Conservation (phyloP, 2,888 invertebrate genomes). For the Drosophila anomelani region DNA sequence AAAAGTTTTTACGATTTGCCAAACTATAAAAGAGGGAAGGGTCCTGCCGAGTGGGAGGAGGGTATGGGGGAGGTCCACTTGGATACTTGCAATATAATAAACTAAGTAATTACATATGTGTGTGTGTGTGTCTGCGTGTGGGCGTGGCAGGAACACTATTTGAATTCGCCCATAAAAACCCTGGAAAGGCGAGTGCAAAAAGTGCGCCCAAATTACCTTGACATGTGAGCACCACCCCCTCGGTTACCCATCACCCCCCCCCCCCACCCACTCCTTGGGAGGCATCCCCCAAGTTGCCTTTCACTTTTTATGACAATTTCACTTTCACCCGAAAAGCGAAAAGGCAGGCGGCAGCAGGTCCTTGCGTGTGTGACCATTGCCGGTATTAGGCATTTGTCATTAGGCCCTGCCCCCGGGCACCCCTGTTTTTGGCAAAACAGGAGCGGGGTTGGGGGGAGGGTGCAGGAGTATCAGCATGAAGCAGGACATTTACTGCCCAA, state of each 20-base stretch:
- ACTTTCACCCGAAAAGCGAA: conserved; percentile 59
- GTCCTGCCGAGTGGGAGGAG: not conserved
- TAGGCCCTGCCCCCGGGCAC: conserved; percentile 27
- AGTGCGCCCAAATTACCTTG: conserved; percentile 79
- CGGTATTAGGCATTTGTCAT: conserved; percentile 72
- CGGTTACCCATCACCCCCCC: not conserved
- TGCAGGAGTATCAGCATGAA: not conserved
- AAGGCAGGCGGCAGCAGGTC: conserved; percentile 16
- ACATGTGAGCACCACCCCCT: conserved; percentile 58
- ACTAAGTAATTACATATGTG: conserved; percentile 73
- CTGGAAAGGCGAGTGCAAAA: conserved; percentile 68
- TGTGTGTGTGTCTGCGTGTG: conserved; percentile 22
- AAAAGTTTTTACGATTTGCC: conserved; percentile 79
- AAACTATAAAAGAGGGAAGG: conserved; percentile 71
- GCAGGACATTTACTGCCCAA: conserved; percentile 67
- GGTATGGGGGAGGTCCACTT: conserved; percentile 44
- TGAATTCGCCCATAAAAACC: conserved; percentile 75
- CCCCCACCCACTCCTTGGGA: not conserved
- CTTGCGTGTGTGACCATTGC: conserved; percentile 75
- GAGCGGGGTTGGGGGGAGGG: not conserved
- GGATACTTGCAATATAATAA: conserved; percentile 77
- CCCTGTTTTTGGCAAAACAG: not conserved
- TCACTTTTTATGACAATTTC: conserved; percentile 80
- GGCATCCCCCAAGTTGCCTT: conserved; percentile 73
- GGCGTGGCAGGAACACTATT: conserved; percentile 59